These are phyloP conservation scores for Aphidius colemani DNA, from an alignment of 2,888 invertebrate genomes.

Conservation along the genomic window DNA sequence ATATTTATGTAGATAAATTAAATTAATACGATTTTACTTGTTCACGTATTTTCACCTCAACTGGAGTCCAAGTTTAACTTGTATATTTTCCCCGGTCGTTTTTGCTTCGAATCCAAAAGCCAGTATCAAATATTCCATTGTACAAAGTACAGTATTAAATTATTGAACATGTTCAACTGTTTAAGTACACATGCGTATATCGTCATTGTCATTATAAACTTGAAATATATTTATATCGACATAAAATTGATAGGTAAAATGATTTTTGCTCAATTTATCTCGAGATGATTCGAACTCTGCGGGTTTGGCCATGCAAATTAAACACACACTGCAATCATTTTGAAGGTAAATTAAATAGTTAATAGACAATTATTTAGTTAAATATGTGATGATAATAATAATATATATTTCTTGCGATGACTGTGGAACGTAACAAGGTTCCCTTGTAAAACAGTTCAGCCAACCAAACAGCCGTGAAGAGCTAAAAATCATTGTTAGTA, in stretches of 20 bases:
- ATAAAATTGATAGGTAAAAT: no score
- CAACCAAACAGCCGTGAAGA: conserved; percentile 60
- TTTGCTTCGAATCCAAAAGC: conserved; percentile 12
- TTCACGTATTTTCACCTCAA: no score
- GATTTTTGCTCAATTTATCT: no score
- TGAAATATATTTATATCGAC: no score
- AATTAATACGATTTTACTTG: no score
- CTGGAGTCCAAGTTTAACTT: no score
- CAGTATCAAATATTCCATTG: not conserved
- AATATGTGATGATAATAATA: conserved; percentile 40
- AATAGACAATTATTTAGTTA: no score
- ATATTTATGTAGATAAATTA: no score
- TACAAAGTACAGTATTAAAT: no score
- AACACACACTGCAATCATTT: conserved; percentile 51
- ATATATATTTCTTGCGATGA: conserved; percentile 53
- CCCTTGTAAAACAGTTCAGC: conserved; percentile 61
- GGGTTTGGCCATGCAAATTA: conserved; percentile 59
- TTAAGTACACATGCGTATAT: no score
- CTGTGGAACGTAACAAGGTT: conserved; percentile 61
- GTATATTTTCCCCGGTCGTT: not conserved
- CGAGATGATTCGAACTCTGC: conserved; percentile 46
- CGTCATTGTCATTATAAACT: no score
- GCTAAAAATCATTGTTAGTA: conserved; percentile 55
- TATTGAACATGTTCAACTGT: no score
- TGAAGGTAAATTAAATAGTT: conserved; percentile 35